Base-by-base conservation (phyloP, 2,797 vertebrate genomes). In the Chelonia mydas region DNA sequence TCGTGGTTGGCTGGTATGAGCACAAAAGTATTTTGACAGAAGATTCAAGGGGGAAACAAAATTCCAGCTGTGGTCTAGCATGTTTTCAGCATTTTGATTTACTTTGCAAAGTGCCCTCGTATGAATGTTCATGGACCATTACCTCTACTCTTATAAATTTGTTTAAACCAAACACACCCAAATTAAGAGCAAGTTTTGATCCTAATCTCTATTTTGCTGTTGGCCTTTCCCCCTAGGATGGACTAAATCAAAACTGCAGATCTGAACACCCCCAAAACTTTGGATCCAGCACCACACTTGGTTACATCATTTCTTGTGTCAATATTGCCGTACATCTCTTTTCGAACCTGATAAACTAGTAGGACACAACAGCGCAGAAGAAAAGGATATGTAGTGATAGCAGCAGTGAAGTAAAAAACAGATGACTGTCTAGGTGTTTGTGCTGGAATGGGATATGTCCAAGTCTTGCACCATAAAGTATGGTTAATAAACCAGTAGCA, bases 401-500 rank as follows among this genome's bases (percentile, higher is more conserved):
- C 10, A 85, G 17, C 47, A 61, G 27, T 57, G 79, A 94, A 90
- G 59, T 37, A 61, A 53, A 92, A n/a, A 54, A 31, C 11, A 91
- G 78, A 41, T 81, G 76, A 49, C 91, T 72, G 76, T 86, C 12
- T 65, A 68, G 11, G 5, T 91, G 12, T 4, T 16, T 88, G 91
- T 92, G 90, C 31, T 91, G 37, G 87, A 85, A 81, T 89, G 7
- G 17, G 50, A 2, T 57, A 47, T 6, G 3, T 45, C 13, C 7
- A 72, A 84, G 49, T 79, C 31, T 84, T 90, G n/a, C 11, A 57
- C 53, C 16, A 79, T 55, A 59, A 92, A 88, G 6, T 23, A 3
- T 2, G 33, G 59, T 76, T 91, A 92, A 87, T 81, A 93, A 87
- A 90, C 31, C 80, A 94, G 84, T 8, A 85, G 37, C 57, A 91